These are phyloP conservation scores for Hiodon tergisus DNA, from an alignment of 2,113 vertebrate genomes.

Conservation along the genomic window DNA sequence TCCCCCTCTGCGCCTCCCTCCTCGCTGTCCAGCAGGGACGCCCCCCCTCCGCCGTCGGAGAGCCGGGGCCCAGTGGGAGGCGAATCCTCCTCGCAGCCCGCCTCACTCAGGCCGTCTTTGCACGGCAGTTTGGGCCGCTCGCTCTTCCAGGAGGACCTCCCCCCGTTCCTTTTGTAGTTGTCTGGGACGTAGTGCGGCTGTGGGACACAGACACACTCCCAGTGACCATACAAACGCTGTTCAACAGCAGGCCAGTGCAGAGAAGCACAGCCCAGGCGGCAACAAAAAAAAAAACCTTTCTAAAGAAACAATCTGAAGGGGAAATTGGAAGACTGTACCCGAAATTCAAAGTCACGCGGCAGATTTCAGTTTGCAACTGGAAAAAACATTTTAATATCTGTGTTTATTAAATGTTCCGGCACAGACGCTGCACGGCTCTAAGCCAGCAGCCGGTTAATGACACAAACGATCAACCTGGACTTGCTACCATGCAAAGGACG, in stretches of 20 bases:
- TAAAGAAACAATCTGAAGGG: too few species aligned
- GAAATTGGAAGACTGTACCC: too few species aligned
- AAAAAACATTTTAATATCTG: too few species aligned
- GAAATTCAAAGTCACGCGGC: too few species aligned
- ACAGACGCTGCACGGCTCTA: too few species aligned
- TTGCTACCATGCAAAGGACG: too few species aligned
- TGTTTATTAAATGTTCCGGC: too few species aligned
- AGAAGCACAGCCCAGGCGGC: too few species aligned
- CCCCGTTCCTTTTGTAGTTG: slow-evolving; percentile 96
- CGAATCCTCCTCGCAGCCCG: slow-evolving; percentile 55
- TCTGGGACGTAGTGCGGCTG: slow-evolving; percentile 97
- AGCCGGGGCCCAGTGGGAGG: slow-evolving; percentile 51
- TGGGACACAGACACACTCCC: slow-evolving; percentile 6
- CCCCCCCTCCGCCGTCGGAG: slow-evolving; percentile 31
- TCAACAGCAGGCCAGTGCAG: background rate
- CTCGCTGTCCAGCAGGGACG: slow-evolving; percentile 33
- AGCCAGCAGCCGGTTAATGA: too few species aligned
- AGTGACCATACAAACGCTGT: background rate
- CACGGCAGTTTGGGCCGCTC: slow-evolving; percentile 74
- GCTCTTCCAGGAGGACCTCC: slow-evolving; percentile 91
- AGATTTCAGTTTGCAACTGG: too few species aligned
- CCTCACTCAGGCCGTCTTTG: slow-evolving; percentile 31
- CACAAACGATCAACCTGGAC: too few species aligned
- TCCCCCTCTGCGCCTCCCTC: slow-evolving; percentile 46
- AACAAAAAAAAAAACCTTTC: too few species aligned